phyloP scores from a whole-genome alignment of 1,140 invertebrate genomes.

The Zaprionus africanus region DNA sequence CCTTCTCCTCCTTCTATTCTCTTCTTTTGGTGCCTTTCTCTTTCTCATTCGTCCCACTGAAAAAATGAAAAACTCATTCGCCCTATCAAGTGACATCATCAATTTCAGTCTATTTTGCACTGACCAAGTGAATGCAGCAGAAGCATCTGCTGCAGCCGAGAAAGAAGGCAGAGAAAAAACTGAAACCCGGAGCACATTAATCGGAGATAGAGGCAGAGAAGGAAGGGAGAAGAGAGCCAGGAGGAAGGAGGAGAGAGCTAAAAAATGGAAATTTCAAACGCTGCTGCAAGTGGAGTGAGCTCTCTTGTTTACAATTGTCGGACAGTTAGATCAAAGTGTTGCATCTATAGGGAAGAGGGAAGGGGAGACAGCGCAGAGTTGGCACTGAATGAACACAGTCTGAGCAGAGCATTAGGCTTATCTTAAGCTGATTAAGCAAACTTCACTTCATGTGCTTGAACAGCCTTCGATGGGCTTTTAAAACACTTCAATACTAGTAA shows the following conservation, averaged over 20 bases:
- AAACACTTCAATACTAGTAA: too few relatives aligned
- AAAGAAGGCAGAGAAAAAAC: constrained; percentile 38
- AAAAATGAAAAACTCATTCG: constrained; percentile 84
- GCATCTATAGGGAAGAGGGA: neutral
- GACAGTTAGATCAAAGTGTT: constrained; percentile 22
- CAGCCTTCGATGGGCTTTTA: neutral
- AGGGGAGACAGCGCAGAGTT: neutral
- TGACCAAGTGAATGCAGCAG: constrained; percentile 35
- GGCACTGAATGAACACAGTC: neutral
- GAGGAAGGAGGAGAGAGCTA: neutral
- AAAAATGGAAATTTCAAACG: constrained; percentile 25
- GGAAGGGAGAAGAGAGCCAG: neutral
- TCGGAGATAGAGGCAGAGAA: neutral
- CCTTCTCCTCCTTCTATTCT: neutral
- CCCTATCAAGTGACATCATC: constrained; percentile 83
- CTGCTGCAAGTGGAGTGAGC: constrained; percentile 16
- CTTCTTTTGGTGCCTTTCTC: neutral
- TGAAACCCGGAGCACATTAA: constrained; percentile 31
- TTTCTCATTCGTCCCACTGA: neutral
- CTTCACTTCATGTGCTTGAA: neutral
- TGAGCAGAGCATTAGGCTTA: neutral
- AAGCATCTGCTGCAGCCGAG: constrained; percentile 26
- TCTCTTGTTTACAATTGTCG: constrained; percentile 28
- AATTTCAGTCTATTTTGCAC: constrained; percentile 83
- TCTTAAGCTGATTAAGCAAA: neutral